A percentile compares a stretch with the other conserved stretches of the same genome.
These are phyloP conservation scores for Talpa occidentalis DNA, from an alignment of 2,113 vertebrate genomes.

Conservation along the genomic window DNA sequence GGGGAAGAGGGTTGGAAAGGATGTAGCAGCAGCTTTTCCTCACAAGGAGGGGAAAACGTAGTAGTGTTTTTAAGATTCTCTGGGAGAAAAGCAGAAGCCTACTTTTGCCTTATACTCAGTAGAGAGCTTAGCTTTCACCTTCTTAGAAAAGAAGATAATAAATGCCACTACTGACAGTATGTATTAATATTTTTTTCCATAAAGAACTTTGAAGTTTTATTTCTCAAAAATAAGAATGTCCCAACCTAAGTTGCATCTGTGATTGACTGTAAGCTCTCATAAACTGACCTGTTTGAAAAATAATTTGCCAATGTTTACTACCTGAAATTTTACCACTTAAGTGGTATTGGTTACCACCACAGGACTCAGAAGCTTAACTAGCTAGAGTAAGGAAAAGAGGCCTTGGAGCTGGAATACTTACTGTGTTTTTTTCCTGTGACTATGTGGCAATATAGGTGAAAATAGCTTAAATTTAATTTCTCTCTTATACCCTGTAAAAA, in stretches of 20 bases:
- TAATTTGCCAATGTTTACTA: constrained; percentile 6
- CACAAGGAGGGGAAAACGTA: neutral
- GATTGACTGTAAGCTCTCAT: neutral
- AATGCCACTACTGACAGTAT: neutral
- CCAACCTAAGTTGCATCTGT: neutral
- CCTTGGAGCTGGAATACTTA: neutral
- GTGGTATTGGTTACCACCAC: neutral
- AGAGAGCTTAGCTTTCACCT: constrained; percentile 20
- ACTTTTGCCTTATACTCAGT: neutral
- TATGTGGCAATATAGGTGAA: neutral
- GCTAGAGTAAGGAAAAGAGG: neutral
- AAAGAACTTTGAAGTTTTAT: constrained; percentile 28
- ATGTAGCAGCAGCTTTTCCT: neutral
- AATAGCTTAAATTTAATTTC: constrained; percentile 26
- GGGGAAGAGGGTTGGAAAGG: neutral
- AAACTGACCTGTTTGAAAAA: constrained; percentile 40
- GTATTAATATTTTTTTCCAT: constrained; percentile 27
- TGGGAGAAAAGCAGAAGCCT: constrained; percentile 17
- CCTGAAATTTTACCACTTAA: neutral
- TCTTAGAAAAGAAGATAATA: neutral
- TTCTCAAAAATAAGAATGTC: constrained; percentile 45
- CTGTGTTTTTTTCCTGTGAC: neutral
- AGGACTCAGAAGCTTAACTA: constrained; percentile 7
- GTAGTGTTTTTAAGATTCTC: neutral
- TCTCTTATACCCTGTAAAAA: neutral